Percentiles rank a stretch among this genome's conserved stretches.
Conservation (phyloP, 2,113 vertebrate species). For the Takifugu flavidus region DNA sequence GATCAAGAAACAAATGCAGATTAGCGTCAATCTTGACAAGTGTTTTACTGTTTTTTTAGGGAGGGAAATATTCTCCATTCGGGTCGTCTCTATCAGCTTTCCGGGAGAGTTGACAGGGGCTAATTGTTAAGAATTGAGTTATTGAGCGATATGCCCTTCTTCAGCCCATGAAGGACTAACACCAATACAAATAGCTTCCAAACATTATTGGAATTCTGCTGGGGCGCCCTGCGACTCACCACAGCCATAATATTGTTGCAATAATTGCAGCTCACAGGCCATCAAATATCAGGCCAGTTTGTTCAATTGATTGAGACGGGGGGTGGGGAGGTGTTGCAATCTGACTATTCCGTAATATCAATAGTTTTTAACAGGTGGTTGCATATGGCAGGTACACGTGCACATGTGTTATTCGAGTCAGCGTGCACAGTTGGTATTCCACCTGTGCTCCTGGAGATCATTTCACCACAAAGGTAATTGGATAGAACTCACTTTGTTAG, state of each 20-base stretch:
- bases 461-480: slow-evolving; percentile 27
- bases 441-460: slow-evolving; percentile 13
- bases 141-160: slow-evolving; percentile 77
- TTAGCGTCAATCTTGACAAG: slow-evolving; percentile 45
- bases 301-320: slow-evolving; percentile 75
- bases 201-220: slow-evolving; percentile 71
- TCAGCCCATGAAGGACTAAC: slow-evolving; percentile 68
- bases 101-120: slow-evolving; percentile 68
- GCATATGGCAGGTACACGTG: slow-evolving; percentile 20
- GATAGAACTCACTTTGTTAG: slow-evolving; percentile 38
- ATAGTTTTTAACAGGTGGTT: background rate
- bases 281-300: slow-evolving; percentile 75
- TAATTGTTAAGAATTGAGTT: slow-evolving; percentile 81
- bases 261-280: slow-evolving; percentile 76
- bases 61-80: slow-evolving; percentile 32
- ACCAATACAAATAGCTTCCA: slow-evolving; percentile 71
- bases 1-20: slow-evolving; percentile 37
- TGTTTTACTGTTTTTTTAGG: slow-evolving; percentile 26
- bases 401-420: slow-evolving; percentile 14
- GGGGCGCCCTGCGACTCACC: slow-evolving; percentile 57
- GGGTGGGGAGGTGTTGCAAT: slow-evolving; percentile 39
- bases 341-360: slow-evolving; percentile 35
- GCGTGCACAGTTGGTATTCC: slow-evolving; percentile 21
- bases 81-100: slow-evolving; percentile 66
- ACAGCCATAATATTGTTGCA: slow-evolving; percentile 75